Evolutionary conservation across 2,797 vertebrate species (phyloP), one percentile per base, ranked within the genome.

Genomic region (Parauchenoglanis punctatus): DNA sequence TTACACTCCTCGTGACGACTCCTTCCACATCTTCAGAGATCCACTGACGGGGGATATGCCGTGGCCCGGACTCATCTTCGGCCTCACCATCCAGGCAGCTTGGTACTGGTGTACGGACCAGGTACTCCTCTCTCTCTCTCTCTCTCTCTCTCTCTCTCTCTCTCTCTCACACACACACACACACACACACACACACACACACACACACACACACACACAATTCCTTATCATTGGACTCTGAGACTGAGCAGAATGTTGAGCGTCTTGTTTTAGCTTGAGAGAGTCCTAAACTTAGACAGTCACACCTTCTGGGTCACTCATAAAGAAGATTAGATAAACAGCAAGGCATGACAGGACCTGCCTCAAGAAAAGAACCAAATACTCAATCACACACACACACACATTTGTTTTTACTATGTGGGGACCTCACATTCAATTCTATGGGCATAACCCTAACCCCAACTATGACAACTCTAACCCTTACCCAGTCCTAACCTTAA

Each of bases 61-160:
- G 0, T 99, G 98, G 98, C 98, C 98, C 0, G 98, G 97, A 17
- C 91, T 97, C 0, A 0, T 96, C 77, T 97, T 99, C 25, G 98
- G 98, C 73, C 93, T 98, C 82, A 95, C 95, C 61, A 95, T 99
- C 87, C 84, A 97, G 67, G 96, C 96, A 25, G 7, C 91, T 52
- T 99, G 98, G 98, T 99, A 98, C 93, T 99, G 98, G 98, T 99
- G 98, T 93, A 97, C 98, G 0, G 97, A 99, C 84, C 98, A 99
- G 97, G 98, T 99, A 95, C 23, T 61, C 20, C 10, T 80, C 75
- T 54, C 4, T 5, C 17, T 0, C 20, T 44, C 40, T 44, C 31
- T 31, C 31, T 31, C 31, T 31, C 31, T 31, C 31, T 1, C 31
- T 31, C 31, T 31, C 31, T 31, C 31, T 31, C n/a, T n/a, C n/a